phyloP scores from a whole-genome alignment of 2,113 vertebrate species.

The Lasiurus borealis region DNA sequence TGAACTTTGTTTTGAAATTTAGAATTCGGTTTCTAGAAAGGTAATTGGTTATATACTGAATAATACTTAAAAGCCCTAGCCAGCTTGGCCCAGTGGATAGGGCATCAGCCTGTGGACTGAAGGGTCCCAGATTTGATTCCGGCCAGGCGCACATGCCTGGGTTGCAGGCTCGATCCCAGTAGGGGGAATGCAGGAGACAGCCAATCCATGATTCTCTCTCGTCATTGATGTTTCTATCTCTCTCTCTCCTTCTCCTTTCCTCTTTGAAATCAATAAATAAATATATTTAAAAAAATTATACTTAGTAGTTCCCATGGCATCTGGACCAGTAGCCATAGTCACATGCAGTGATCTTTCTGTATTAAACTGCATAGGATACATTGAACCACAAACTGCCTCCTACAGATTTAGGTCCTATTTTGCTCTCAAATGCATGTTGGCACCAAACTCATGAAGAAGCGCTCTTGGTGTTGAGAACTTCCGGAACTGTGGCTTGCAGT shows the following conservation, averaged over 20 bases:
- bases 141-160: too few species aligned
- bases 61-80: neutral
- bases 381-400: neutral
- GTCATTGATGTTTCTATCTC: too few species aligned
- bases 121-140: too few species aligned
- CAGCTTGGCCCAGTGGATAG: too few species aligned
- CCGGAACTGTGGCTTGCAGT: neutral
- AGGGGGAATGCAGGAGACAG: too few species aligned
- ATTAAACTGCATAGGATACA: neutral
- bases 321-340: neutral
- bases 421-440: conserved; percentile 17
- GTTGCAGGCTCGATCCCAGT: too few species aligned
- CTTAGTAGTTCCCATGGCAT: neutral
- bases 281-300: neutral
- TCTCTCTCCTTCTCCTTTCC: too few species aligned
- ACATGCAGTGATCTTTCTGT: neutral
- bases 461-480: neutral
- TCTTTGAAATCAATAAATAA: too few species aligned
- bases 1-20: neutral
- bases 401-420: neutral
- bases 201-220: too few species aligned
- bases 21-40: neutral
- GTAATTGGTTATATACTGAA: neutral
- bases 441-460: neutral
- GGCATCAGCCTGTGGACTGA: too few species aligned